A percentile compares a stretch with the other conserved stretches of the same genome.
phyloP scores from a whole-genome alignment of 53 echinoderm and acorn worm genomes.

The Stichopus horrens region DNA sequence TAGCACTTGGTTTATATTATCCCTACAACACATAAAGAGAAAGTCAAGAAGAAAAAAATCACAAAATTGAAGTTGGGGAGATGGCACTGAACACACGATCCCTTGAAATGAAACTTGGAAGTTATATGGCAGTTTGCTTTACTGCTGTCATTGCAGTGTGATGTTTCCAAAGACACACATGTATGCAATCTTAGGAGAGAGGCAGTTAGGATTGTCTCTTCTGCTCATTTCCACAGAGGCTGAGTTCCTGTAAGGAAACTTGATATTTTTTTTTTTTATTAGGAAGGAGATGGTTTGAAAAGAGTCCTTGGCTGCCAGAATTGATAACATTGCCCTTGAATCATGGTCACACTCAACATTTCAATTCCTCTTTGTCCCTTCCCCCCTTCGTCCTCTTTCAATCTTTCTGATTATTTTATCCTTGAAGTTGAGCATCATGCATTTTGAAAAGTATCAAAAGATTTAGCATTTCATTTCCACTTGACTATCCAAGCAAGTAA shows the following conservation, averaged over 20 bases:
- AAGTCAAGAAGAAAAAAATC: no score
- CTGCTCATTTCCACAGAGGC: neutral
- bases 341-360: neutral
- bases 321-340: neutral
- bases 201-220: no score
- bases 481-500: neutral
- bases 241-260: neutral
- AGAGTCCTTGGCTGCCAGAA: neutral
- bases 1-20: no score
- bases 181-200: no score
- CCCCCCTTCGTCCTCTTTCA: neutral
- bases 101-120: no score
- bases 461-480: neutral
- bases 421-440: neutral
- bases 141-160: no score
- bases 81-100: no score
- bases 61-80: no score
- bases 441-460: neutral
- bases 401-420: neutral
- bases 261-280: neutral
- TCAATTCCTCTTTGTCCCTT: neutral
- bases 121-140: no score
- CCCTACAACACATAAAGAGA: no score
- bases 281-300: neutral
- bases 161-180: no score